phyloP scores from a whole-genome alignment of 2,797 vertebrate genomes.

The Strix occidentalis region DNA sequence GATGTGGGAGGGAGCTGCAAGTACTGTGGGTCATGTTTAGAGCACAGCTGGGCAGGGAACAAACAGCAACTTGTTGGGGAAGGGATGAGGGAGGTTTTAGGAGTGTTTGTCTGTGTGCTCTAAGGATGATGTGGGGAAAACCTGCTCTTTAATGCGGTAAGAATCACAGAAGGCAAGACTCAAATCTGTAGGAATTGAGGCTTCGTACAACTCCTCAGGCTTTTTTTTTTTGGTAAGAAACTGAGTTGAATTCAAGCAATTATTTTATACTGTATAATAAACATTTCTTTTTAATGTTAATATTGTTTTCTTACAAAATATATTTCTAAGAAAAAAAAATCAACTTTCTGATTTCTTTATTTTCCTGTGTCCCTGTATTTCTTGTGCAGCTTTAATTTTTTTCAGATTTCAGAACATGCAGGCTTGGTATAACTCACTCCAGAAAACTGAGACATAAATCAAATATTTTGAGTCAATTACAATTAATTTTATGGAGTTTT shows the following conservation, averaged over 20 bases:
- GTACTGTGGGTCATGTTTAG: background rate
- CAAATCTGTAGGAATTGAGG: background rate
- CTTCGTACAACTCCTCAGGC: conserved; percentile 55
- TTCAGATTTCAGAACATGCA: background rate
- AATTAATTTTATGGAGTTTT: background rate
- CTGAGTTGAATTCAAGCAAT: conserved; percentile 48
- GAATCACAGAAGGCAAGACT: background rate
- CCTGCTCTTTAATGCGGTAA: background rate
- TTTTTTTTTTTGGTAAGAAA: conserved; percentile 37
- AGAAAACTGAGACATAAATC: background rate
- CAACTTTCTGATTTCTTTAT: background rate
- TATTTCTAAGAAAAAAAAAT: conserved; percentile 74
- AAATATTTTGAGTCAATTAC: background rate
- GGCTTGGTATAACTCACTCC: background rate
- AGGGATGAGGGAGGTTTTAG: background rate
- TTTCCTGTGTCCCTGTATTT: background rate
- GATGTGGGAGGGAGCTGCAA: background rate
- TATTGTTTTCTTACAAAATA: conserved; percentile 76
- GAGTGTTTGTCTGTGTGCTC: background rate
- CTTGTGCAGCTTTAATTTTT: background rate
- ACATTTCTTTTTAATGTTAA: conserved; percentile 71
- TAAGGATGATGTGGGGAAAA: background rate
- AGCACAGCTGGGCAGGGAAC: background rate
- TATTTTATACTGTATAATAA: conserved; percentile 78
- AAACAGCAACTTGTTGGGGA: background rate